Evolutionary conservation across 2,797 vertebrate genomes (phyloP), one percentile per base, ranked within the genome.

Genomic region (Thripadectes ignobilis): DNA sequence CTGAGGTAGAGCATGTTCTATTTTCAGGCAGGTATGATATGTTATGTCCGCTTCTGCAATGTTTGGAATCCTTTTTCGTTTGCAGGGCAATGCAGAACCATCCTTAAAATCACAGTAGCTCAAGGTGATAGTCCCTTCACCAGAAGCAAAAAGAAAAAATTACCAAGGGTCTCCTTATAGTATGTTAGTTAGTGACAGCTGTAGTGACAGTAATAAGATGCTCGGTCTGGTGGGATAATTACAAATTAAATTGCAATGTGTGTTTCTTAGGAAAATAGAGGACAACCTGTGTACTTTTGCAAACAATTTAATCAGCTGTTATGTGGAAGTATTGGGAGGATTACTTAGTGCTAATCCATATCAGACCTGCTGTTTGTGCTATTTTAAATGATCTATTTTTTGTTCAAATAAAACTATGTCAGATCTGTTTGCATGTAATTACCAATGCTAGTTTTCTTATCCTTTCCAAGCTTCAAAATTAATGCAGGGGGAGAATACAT

Each of bases 401-500:
- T 93, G 88, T 76, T 38, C 96, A 94, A 94, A 95, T 96, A 93
- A 96, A 96, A 96, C 96, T 89, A 86, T 91, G 81, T 93, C 95
- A 97, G 95, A 92, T 96, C 88, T 92, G 87, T 94, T 97, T 94
- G 92, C 92, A 67, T 88, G 77, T 96, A 96, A 97, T 86, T 89
- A 68, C 45, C 89, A 65, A 72, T 85, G 93, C 88, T 96, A 88
- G 89, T 96, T 97, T 97, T 94, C 88, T 93, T 97, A 91, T 94
- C 45, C 66, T 81, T 92, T 71, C 17, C 69, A 86, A 43, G 32
- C 69, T 83, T 80, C 61, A 89, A 49, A 88, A 77, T 69, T 57
- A 83, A 67, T 39, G 23, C 1, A 1, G 13, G 13, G n/a, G 29
- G 65, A 58, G 46, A 81, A 39, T 11, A 26, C 34, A 13, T 80